Evolutionary conservation across 2,113 vertebrate species (phyloP).

Genomic region (Chunga burmeisteri): DNA sequence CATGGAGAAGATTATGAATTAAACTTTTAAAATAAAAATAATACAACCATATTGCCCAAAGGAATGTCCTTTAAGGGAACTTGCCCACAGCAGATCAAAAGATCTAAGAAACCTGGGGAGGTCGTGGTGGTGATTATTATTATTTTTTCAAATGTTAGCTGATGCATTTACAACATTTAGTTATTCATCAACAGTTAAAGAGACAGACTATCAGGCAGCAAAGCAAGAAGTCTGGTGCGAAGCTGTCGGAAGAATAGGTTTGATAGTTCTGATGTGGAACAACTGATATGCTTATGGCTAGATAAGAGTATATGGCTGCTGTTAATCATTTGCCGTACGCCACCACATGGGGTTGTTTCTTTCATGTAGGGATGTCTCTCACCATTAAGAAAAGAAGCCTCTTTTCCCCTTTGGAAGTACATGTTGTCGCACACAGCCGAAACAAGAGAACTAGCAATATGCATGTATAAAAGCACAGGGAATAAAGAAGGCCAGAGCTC

Average conservation of each 20-base stretch:
- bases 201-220: not conserved
- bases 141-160: not conserved
- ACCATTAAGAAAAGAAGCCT: not conserved
- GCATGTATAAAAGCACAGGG: fast-evolving
- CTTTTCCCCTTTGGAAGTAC: not conserved
- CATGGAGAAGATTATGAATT: not conserved
- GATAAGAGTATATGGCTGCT: not conserved
- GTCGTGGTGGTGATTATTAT: not conserved
- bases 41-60: not conserved
- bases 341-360: fast-evolving
- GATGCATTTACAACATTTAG: not conserved
- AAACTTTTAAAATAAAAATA: not conserved
- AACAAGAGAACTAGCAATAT: not conserved
- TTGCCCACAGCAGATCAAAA: not conserved
- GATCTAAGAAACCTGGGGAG: not conserved
- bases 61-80: not conserved
- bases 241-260: not conserved
- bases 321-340: not conserved
- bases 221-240: not conserved
- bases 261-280: not conserved
- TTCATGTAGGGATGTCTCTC: not conserved
- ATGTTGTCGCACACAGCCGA: not conserved
- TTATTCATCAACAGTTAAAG: not conserved
- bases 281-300: not conserved
- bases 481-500: not conserved